phyloP scores from a whole-genome alignment of 2,888 invertebrate species.

The Lycophotia porphyrea region DNA sequence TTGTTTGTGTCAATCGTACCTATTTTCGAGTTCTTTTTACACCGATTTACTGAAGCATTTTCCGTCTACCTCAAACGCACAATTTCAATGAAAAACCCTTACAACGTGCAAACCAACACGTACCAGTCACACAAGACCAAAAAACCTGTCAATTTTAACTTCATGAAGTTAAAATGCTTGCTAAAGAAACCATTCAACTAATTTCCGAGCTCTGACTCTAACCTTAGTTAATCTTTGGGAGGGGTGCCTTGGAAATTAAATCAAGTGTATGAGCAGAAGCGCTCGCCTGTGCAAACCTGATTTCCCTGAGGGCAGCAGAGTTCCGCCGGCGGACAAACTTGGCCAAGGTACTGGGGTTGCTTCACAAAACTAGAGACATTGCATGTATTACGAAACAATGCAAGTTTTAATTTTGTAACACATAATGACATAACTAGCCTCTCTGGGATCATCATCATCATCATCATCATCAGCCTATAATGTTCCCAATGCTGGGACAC shows the following conservation, averaged over 20 bases:
- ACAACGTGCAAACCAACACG: neutral
- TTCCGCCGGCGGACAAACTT: conserved; percentile 18
- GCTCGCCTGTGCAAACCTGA: conserved; percentile 50
- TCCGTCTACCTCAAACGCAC: fast-evolving
- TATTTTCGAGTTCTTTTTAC: neutral
- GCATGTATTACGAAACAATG: neutral
- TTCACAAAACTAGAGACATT: neutral
- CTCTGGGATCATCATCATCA: no score
- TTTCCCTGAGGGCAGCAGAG: conserved; percentile 43
- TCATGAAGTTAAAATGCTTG: neutral
- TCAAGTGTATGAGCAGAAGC: conserved; percentile 44
- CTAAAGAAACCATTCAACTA: conserved; percentile 6
- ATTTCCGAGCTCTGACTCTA: neutral
- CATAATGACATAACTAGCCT: neutral
- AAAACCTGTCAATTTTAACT: neutral
- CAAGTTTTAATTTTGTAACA: neutral
- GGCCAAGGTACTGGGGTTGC: neutral
- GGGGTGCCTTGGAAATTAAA: conserved; percentile 33
- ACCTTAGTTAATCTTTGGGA: conserved; percentile 23
- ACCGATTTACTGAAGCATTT: neutral
- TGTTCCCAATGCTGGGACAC: neutral
- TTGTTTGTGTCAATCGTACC: neutral
- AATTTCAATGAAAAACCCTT: neutral
- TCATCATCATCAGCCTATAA: no score
- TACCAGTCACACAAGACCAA: neutral